Percentiles rank a stretch among this genome's conserved stretches.
Evolutionary conservation across 2,113 vertebrate genomes (phyloP).

Genomic region (Uria lomvia): DNA sequence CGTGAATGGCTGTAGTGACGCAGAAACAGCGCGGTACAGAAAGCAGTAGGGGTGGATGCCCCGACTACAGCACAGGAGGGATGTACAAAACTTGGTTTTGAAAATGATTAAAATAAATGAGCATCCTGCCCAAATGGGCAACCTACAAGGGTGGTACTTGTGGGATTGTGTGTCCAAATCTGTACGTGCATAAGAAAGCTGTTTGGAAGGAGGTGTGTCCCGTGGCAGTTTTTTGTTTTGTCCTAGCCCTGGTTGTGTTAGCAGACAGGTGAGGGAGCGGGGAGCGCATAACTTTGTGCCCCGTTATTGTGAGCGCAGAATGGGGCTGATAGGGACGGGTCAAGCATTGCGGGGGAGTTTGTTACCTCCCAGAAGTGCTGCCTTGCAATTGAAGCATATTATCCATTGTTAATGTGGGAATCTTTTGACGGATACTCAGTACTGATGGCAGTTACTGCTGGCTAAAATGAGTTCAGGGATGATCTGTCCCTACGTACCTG

Average conservation of each 20-base stretch:
- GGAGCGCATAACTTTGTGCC: not conserved
- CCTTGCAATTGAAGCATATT: not conserved
- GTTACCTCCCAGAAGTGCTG: not conserved
- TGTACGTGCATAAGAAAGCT: not conserved
- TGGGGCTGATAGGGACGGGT: accelerated
- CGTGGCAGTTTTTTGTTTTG: not conserved
- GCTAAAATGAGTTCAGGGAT: not conserved
- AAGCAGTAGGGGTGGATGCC: not conserved
- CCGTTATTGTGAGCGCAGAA: not conserved
- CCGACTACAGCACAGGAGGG: not conserved
- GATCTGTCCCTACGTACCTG: not conserved
- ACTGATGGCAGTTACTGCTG: not conserved
- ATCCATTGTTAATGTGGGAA: not conserved
- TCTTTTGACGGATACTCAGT: not conserved
- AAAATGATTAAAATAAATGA: not conserved
- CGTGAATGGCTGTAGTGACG: not conserved
- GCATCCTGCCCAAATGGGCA: not conserved
- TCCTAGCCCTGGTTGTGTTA: not conserved
- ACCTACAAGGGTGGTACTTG: not conserved
- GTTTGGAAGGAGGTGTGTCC: not conserved
- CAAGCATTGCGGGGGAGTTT: too few species aligned
- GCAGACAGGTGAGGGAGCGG: not conserved
- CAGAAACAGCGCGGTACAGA: not conserved
- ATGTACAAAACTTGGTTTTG: not conserved
- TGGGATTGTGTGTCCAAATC: not conserved